phyloP scores from a whole-genome alignment of 1,140 invertebrate genomes.

The Helicoverpa armigera region DNA sequence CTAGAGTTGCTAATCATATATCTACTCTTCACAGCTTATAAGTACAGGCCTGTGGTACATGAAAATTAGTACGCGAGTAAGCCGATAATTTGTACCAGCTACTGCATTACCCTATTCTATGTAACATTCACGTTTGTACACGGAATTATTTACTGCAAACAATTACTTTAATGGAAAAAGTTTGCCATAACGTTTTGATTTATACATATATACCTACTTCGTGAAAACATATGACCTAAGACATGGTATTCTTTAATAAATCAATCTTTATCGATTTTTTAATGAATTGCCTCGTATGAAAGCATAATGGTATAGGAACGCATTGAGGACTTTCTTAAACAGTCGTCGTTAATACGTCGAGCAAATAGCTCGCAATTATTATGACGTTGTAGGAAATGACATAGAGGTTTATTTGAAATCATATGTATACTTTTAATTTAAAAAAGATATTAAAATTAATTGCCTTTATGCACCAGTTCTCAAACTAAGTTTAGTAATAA shows the following conservation, averaged over 20 bases:
- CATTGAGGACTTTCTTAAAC: neutral
- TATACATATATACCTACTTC: too few relatives aligned
- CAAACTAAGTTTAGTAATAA: too few relatives aligned
- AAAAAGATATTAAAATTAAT: too few relatives aligned
- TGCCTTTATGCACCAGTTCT: too few relatives aligned
- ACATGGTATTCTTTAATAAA: neutral
- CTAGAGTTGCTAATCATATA: constrained; percentile 20
- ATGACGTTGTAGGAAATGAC: too few relatives aligned
- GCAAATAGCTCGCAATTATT: neutral
- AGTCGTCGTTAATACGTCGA: neutral
- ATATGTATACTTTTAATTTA: too few relatives aligned
- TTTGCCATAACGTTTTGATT: too few relatives aligned
- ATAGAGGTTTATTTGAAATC: too few relatives aligned
- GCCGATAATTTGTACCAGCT: neutral
- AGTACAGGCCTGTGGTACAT: neutral
- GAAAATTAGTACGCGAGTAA: constrained; percentile 1
- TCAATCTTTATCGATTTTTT: neutral
- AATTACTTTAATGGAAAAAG: neutral
- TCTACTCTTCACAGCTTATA: constrained; percentile 10
- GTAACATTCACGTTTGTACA: too few relatives aligned
- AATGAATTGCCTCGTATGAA: neutral
- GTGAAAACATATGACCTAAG: too few relatives aligned
- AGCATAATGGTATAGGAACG: neutral
- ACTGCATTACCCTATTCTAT: too few relatives aligned
- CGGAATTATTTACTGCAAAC: too few relatives aligned